Base-by-base conservation (phyloP, 2,113 vertebrate species). In the Burhinus oedicnemus region DNA sequence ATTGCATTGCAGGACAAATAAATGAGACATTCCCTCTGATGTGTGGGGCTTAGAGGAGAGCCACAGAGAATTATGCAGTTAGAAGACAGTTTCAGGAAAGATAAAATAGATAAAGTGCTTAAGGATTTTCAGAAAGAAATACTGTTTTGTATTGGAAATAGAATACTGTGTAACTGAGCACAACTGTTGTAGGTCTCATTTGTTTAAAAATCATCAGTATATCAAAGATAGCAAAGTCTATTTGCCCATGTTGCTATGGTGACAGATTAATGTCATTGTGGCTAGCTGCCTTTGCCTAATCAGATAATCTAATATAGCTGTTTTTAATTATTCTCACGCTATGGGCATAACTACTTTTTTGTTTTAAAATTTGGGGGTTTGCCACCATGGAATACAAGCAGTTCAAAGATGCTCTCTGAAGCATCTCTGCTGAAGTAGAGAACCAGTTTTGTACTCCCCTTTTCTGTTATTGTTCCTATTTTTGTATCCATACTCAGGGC, bases 201-300 rank as follows among this genome's bases (percentile, higher is more conserved):
- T 90, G 75, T 92, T 90, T 90, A 86, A 96, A 96, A 97, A 86
- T 87, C 42, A 36, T 72, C 72, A 95, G 71, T 94, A 26, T 95
- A 75, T 96, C 51, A 83, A 42, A 76, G 94, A 85, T 90, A 97
- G 92, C 77, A 94, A 95, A 87, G 90, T 94, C 27, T 65, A 58
- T 92, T 93, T 92, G 96, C 87, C 86, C 72, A 12, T 5, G 97
- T 98, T 98, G 72, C 97, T 96, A 96, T 98, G 92, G 95, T 95
- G 97, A 97, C 94, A 89, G 55, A 90, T 96, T 93, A 83, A 89
- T 94, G 66, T 92, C 83, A 74, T 62, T 69, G 72, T 94, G 82
- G 71, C 91, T 91, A 84, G 94, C 71, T 94, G 79, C 85, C 87
- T 94, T 87, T 93, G 65, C 87, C 74, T 75, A 81, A 81, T 90